Percentiles rank a stretch among this genome's conserved stretches.
phyloP scores from a whole-genome alignment of 2,888 invertebrate genomes.

The Watsonalla cultraria region DNA sequence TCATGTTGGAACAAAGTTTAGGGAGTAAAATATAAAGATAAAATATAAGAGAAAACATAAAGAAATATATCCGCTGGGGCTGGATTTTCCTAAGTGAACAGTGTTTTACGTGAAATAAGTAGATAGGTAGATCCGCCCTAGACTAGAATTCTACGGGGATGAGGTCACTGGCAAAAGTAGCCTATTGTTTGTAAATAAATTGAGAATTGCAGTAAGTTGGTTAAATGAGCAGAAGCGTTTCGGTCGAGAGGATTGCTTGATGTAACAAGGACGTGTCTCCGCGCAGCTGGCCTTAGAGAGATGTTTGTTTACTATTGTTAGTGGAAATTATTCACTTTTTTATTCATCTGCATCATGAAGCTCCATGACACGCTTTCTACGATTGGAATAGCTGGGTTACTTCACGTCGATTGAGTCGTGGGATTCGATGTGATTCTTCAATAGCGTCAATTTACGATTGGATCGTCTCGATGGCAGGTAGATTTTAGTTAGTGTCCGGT shows the following conservation, averaged over 20 bases:
- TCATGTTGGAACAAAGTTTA: no score
- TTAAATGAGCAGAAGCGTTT: constrained; percentile 21
- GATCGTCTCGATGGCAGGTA: no score
- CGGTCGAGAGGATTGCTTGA: constrained; percentile 34
- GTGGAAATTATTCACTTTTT: constrained; percentile 58
- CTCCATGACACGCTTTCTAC: constrained; percentile 65
- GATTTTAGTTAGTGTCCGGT: no score
- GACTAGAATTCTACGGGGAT: no score
- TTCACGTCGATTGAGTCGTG: constrained; percentile 9
- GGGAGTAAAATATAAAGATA: no score
- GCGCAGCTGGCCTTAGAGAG: constrained; percentile 45
- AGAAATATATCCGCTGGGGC: no score
- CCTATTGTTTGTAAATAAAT: not conserved
- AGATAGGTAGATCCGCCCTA: no score
- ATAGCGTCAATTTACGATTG: not conserved
- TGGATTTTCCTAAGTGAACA: no score
- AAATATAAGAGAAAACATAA: no score
- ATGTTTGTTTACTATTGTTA: constrained; percentile 45
- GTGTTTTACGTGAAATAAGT: no score
- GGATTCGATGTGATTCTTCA: not conserved
- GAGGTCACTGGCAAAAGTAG: no score
- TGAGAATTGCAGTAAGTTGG: constrained; percentile 9
- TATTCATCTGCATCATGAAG: constrained; percentile 39
- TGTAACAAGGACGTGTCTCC: constrained; percentile 42
- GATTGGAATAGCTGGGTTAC: constrained; percentile 29